These are phyloP conservation scores for Agrotis segetum DNA, from an alignment of 2,888 invertebrate species.

Conservation along the genomic window DNA sequence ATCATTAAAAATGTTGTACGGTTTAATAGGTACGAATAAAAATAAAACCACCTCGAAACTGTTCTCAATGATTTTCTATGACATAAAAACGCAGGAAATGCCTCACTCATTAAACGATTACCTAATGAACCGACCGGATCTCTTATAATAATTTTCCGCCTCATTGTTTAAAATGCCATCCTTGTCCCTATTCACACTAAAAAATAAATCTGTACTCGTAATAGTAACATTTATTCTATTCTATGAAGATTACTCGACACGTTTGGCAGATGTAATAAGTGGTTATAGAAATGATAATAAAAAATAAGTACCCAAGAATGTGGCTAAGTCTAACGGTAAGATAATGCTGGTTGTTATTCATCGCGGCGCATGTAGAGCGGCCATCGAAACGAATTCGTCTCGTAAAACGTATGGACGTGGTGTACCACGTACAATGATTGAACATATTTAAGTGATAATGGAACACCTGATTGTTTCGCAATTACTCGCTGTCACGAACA, in stretches of 20 bases:
- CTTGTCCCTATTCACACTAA: constrained; percentile 74
- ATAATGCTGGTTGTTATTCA: constrained; percentile 73
- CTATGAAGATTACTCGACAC: constrained; percentile 63
- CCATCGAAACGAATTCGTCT: constrained; percentile 66
- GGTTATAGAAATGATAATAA: constrained; percentile 60
- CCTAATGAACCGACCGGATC: constrained; percentile 70
- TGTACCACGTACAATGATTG: constrained; percentile 50
- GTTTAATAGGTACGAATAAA: constrained; percentile 11
- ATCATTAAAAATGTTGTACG: constrained; percentile 16
- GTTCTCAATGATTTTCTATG: constrained; percentile 37
- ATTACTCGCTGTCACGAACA: constrained; percentile 22
- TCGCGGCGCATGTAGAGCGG: constrained; percentile 69
- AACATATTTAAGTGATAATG: constrained; percentile 49
- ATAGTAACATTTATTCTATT: constrained; percentile 62
- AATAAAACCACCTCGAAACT: constrained; percentile 25
- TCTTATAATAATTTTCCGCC: constrained; percentile 73
- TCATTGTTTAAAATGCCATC: constrained; percentile 69
- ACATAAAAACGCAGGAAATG: constrained; percentile 46
- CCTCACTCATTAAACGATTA: constrained; percentile 54
- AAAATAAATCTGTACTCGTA: constrained; percentile 54
- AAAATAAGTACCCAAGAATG: constrained; percentile 62
- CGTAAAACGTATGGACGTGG: constrained; percentile 45
- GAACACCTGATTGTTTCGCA: constrained; percentile 39
- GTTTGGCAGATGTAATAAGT: constrained; percentile 62
- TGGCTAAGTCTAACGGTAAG: constrained; percentile 74